Conservation (phyloP, 2,113 vertebrate species). For the Urocynchramus pylzowi region DNA sequence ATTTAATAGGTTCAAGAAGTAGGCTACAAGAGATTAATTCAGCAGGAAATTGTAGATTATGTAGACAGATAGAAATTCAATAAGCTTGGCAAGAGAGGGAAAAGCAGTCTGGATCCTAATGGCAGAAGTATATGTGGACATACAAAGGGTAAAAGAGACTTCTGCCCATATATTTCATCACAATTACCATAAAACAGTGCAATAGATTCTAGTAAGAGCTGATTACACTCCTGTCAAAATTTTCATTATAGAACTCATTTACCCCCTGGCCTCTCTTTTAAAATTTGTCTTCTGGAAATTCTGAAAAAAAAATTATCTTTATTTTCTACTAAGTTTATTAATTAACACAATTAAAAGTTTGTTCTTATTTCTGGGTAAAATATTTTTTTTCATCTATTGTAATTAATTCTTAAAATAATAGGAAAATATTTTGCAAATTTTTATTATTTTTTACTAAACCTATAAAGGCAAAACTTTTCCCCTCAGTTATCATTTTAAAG, state of each 20-base stretch:
- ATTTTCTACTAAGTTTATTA: not conserved
- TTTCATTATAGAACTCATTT: not conserved
- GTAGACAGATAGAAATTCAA: conserved; percentile 53
- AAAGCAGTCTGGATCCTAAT: not conserved
- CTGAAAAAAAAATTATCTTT: not conserved
- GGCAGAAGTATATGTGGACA: not conserved
- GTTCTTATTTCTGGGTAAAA: not conserved
- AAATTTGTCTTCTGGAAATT: not conserved
- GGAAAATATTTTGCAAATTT: not conserved
- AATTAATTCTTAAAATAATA: not conserved
- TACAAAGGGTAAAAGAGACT: not conserved
- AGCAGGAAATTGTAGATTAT: conserved; percentile 35
- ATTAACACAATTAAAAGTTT: not conserved
- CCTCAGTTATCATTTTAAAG: not conserved
- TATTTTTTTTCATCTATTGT: not conserved
- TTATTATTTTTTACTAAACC: not conserved
- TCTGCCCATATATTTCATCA: not conserved
- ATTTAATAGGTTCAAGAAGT: conserved; percentile 18
- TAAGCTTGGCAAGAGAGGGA: not conserved
- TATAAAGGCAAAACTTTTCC: not conserved
- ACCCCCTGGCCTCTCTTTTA: not conserved
- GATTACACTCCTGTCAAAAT: not conserved
- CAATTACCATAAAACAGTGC: not conserved
- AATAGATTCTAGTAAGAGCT: not conserved
- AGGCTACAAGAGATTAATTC: conserved; percentile 31